A percentile compares a stretch with the other conserved stretches of the same genome.
Conservation (phyloP, 2,888 invertebrate species). For the Lasioglossum villosulum region DNA sequence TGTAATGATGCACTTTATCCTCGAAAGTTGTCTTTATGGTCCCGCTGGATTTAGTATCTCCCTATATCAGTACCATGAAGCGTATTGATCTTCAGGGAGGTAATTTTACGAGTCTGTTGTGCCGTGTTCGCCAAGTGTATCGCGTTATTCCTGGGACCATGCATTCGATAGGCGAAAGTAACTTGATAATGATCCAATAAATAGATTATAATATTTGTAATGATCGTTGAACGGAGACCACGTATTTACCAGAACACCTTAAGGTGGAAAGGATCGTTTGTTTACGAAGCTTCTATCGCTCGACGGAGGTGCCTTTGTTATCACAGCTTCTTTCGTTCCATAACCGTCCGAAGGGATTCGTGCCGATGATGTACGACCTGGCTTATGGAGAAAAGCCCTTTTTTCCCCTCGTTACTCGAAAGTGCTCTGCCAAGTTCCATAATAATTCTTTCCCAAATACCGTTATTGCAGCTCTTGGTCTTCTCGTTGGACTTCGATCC, state of each 20-base stretch:
- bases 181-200: not conserved
- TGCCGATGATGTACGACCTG: constrained; percentile 74
- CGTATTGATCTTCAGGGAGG: not conserved
- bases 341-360: constrained; percentile 74
- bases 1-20: not conserved
- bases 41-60: not conserved
- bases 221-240: constrained; percentile 29
- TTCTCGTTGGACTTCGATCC: constrained; percentile 65
- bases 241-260: constrained; percentile 52
- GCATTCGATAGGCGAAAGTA: not conserved
- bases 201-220: constrained; percentile 13
- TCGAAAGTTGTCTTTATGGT: not conserved
- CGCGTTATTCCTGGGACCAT: not conserved
- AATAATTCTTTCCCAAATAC: constrained; percentile 77
- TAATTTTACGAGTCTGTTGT: constrained; percentile 7
- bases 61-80: not conserved
- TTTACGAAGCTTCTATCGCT: constrained; percentile 68
- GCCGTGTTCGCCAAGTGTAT: not conserved
- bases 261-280: constrained; percentile 59
- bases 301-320: constrained; percentile 70
- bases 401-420: constrained; percentile 72
- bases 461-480: constrained; percentile 69
- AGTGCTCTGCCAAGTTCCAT: constrained; percentile 73
- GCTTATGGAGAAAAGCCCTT: constrained; percentile 73
- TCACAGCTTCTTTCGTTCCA: constrained; percentile 73